These are phyloP conservation scores for Myoxocephalus aenaeus DNA, from an alignment of 2,797 vertebrate species.

Conservation along the genomic window DNA sequence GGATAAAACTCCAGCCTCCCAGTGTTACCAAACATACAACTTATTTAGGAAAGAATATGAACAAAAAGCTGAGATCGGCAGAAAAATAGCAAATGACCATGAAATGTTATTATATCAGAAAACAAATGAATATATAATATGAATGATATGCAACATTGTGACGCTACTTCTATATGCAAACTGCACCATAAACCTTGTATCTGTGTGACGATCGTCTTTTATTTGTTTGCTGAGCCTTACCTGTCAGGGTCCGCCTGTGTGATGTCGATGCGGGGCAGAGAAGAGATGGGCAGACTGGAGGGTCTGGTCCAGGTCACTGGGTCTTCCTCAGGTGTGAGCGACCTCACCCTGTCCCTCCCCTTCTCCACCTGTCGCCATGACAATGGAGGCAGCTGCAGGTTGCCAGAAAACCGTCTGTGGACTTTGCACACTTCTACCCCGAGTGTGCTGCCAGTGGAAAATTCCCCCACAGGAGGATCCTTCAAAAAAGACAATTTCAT, in stretches of 20 bases:
- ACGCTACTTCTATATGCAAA: background rate
- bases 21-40: background rate
- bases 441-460: conserved; percentile 84
- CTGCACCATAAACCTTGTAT: background rate
- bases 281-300: conserved; percentile 88
- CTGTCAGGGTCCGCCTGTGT: conserved; percentile 91
- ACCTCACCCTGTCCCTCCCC: conserved; percentile 74
- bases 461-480: conserved; percentile 85
- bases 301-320: conserved; percentile 81
- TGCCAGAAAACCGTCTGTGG: conserved; percentile 92
- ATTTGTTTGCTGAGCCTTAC: conserved; percentile 71
- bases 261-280: conserved; percentile 93
- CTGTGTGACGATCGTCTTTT: background rate
- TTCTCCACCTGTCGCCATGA: conserved; percentile 91
- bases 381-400: conserved; percentile 91
- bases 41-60: background rate
- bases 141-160: background rate
- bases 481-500: conserved; percentile 45
- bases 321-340: conserved; percentile 88
- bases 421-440: conserved; percentile 91
- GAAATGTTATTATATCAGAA: background rate
- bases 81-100: background rate
- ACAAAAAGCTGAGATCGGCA: background rate
- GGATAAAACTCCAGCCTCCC: conserved; percentile 4
- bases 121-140: background rate